Conservation (phyloP, 2,113 vertebrate genomes). For the Machaerirhynchus nigripectus region DNA sequence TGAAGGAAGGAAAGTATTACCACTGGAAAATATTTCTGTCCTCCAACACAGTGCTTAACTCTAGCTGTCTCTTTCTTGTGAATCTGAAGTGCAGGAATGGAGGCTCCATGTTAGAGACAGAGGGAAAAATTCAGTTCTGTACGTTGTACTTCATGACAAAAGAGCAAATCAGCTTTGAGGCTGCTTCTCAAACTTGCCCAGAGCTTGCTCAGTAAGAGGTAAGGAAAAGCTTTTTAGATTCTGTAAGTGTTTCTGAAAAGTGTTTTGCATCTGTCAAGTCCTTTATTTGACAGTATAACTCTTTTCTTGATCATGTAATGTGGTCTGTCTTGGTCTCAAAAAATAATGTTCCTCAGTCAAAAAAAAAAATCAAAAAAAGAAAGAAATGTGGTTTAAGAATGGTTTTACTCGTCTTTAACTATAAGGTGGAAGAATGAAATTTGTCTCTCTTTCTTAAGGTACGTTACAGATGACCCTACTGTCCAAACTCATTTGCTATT, state of each 20-base stretch:
- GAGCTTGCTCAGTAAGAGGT: not conserved
- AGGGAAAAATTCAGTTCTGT: not conserved
- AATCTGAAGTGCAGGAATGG: not conserved
- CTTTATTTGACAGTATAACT: not conserved
- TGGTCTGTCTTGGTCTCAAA: not conserved
- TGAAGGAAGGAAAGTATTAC: not conserved
- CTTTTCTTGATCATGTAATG: not conserved
- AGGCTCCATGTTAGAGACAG: not conserved
- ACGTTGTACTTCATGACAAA: not conserved
- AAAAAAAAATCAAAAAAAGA: not conserved
- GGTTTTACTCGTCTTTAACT: not conserved
- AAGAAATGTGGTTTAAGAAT: not conserved
- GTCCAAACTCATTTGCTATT: slow-evolving; percentile 15
- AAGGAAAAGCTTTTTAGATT: not conserved
- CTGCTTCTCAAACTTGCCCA: not conserved
- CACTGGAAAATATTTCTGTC: not conserved
- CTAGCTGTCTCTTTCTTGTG: not conserved
- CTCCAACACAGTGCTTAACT: not conserved
- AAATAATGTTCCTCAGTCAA: not conserved
- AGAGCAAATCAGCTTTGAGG: not conserved
- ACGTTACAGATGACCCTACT: slow-evolving; percentile 9
- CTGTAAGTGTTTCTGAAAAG: not conserved
- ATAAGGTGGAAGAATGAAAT: not conserved
- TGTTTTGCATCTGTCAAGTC: not conserved
- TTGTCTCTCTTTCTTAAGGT: slow-evolving; percentile 12